Evolutionary conservation across 2,888 invertebrate species (phyloP).

Genomic region (Leptopterna dolabrata): DNA sequence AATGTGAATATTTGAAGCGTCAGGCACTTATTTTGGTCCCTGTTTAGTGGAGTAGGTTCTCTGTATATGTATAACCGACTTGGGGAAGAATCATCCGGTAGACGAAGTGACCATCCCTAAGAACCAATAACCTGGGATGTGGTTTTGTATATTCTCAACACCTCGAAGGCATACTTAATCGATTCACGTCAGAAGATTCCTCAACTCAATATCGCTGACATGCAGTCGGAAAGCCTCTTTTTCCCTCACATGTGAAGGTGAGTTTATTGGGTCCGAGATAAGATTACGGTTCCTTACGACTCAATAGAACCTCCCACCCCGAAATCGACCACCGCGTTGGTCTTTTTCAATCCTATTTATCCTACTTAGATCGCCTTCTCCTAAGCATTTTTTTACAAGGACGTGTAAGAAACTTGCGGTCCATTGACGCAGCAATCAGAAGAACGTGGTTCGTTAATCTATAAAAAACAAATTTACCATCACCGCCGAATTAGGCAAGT

Average conservation of each 20-base stretch:
- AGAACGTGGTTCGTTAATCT: too few relatives aligned
- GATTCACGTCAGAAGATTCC: background rate
- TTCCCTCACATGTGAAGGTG: background rate
- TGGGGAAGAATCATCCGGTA: too few relatives aligned
- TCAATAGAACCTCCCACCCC: background rate
- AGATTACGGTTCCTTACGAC: conserved; percentile 30
- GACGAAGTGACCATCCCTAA: too few relatives aligned
- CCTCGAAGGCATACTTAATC: background rate
- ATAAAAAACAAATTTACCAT: too few relatives aligned
- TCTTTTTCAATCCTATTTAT: background rate
- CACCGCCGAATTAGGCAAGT: too few relatives aligned
- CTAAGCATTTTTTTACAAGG: background rate
- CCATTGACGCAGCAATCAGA: too few relatives aligned
- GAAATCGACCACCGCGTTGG: background rate
- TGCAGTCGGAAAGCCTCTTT: background rate
- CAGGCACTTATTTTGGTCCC: too few relatives aligned
- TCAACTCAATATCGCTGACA: conserved; percentile 34
- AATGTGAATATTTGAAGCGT: too few relatives aligned
- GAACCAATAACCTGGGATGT: background rate
- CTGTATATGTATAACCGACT: too few relatives aligned
- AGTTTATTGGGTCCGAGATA: conserved; percentile 36
- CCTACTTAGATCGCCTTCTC: background rate
- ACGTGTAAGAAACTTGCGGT: too few relatives aligned
- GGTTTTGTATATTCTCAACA: background rate
- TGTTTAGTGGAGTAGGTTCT: too few relatives aligned